phyloP scores from a whole-genome alignment of 2,888 invertebrate genomes.

The Auanema sp. region DNA sequence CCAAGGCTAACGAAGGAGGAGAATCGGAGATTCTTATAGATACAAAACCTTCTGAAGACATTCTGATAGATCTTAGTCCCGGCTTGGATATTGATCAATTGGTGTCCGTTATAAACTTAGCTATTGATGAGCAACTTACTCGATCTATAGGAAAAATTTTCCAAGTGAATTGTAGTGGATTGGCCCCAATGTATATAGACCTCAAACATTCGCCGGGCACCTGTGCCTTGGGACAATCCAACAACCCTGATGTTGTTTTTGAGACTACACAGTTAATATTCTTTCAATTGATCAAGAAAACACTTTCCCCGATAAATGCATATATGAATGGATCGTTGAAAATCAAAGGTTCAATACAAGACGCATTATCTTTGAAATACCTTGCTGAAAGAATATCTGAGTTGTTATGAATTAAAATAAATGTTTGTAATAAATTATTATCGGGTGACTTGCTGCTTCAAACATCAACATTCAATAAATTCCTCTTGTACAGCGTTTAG shows the following conservation, averaged over 20 bases:
- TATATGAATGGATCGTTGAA: conserved; percentile 54
- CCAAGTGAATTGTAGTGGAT: conserved; percentile 30
- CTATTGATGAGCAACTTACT: conserved; percentile 41
- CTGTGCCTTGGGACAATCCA: conserved; percentile 30
- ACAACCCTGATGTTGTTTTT: conserved; percentile 37
- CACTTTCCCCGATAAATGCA: conserved; percentile 47
- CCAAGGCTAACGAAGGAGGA: conserved; percentile 27
- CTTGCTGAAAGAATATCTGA: conserved; percentile 45
- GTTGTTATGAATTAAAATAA: conserved; percentile 13
- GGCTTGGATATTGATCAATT: conserved; percentile 42
- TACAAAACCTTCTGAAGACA: background rate
- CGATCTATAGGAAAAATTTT: conserved; percentile 34
- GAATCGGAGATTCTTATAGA: conserved; percentile 11
- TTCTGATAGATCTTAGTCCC: background rate
- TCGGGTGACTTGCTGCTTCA: too few relatives aligned
- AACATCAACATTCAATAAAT: too few relatives aligned
- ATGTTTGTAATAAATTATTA: too few relatives aligned
- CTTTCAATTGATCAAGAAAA: conserved; percentile 24
- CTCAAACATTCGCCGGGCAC: conserved; percentile 35
- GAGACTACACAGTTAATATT: conserved; percentile 28
- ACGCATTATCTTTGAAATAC: conserved; percentile 52
- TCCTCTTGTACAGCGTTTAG: too few relatives aligned
- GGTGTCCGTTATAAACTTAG: conserved; percentile 38
- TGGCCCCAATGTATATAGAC: conserved; percentile 42
- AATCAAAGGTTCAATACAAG: conserved; percentile 48